Percentiles rank a stretch among this genome's conserved stretches.
phyloP scores from a whole-genome alignment of 2,797 vertebrate genomes.

The Ctenosaura bakeri region DNA sequence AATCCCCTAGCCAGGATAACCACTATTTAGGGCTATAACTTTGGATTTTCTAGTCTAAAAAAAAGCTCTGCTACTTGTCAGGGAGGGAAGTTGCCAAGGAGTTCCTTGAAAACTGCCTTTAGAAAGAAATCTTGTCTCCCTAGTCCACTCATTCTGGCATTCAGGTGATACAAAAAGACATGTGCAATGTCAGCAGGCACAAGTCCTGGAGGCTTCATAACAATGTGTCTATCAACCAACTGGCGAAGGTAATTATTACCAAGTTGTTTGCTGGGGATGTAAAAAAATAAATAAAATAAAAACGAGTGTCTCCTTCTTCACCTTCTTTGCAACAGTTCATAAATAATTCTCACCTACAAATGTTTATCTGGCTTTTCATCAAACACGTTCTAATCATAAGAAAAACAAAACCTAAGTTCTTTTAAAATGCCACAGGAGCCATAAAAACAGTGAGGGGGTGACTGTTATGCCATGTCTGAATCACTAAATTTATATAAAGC shows the following conservation, averaged over 20 bases:
- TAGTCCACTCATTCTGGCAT: neutral
- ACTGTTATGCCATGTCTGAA: slow-evolving; percentile 10
- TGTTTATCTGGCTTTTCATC: slow-evolving; percentile 43
- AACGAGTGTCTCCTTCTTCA: slow-evolving; percentile 2
- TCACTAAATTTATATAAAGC: slow-evolving; percentile 22
- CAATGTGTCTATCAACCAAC: neutral
- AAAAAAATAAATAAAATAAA: neutral
- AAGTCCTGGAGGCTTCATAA: neutral
- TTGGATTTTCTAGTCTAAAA: no score
- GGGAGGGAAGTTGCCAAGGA: neutral
- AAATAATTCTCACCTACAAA: slow-evolving; percentile 52
- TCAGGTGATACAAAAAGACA: neutral
- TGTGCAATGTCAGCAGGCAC: neutral
- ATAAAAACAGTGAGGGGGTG: slow-evolving; percentile 11
- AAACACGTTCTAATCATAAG: slow-evolving; percentile 38
- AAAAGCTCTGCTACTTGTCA: no score
- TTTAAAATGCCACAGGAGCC: slow-evolving; percentile 32
- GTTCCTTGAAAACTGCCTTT: neutral
- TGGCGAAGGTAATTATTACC: neutral
- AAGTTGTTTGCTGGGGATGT: slow-evolving; percentile 14
- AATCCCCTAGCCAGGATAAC: no score
- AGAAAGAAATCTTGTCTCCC: neutral
- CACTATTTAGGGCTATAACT: no score
- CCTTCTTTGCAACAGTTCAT: slow-evolving; percentile 36
- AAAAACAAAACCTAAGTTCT: slow-evolving; percentile 44